A percentile compares a stretch with the other conserved stretches of the same genome.
These are phyloP conservation scores for Rhombomys opimus DNA, from an alignment of 2,113 vertebrate species.

Conservation along the genomic window DNA sequence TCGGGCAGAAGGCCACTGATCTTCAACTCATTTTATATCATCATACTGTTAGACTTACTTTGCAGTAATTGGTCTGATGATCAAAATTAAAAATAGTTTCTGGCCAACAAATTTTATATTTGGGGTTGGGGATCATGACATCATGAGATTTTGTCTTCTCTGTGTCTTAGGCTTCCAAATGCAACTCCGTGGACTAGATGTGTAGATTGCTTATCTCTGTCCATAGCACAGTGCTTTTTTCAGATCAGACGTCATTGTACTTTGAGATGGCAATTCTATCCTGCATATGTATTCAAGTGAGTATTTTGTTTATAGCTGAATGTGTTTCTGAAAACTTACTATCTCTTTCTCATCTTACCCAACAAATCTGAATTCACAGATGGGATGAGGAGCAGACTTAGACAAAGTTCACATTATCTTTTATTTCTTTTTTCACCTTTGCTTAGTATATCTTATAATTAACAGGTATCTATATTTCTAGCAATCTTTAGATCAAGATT, in stretches of 20 bases:
- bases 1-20: background rate
- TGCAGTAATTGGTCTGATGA: background rate
- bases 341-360: background rate
- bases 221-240: background rate
- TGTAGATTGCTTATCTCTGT: background rate
- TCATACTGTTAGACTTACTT: background rate
- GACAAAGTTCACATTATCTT: background rate
- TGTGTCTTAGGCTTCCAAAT: background rate
- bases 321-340: background rate
- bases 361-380: background rate
- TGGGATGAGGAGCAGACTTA: background rate
- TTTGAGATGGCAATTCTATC: background rate
- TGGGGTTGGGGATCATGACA: background rate
- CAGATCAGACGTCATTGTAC: background rate
- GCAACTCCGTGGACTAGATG: background rate
- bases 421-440: background rate
- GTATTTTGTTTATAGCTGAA: background rate
- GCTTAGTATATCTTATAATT: constrained; percentile 17
- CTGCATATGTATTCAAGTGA: background rate
- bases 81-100: background rate
- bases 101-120: background rate
- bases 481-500: background rate
- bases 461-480: background rate
- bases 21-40: background rate
- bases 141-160: background rate